phyloP scores from a whole-genome alignment of 2,797 vertebrate species.

The Fratercula arctica region DNA sequence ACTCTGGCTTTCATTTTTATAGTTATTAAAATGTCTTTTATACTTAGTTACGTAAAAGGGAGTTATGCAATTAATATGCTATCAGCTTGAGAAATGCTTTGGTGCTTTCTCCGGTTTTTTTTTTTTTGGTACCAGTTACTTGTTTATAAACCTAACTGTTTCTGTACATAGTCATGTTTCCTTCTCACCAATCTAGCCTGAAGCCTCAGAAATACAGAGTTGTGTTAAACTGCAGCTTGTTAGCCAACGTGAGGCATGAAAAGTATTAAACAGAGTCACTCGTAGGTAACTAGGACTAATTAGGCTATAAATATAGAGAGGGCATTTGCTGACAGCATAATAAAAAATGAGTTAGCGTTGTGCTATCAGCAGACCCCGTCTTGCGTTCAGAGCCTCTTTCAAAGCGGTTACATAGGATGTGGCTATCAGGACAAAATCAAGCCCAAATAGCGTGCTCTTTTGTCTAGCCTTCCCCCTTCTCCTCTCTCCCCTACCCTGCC shows the following conservation, averaged over 20 bases:
- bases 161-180: constrained; percentile 81
- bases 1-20: constrained; percentile 83
- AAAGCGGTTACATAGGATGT: neutral
- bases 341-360: constrained; percentile 57
- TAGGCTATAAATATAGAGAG: constrained; percentile 56
- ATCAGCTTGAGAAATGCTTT: constrained; percentile 83
- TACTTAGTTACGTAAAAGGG: constrained; percentile 83
- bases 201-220: constrained; percentile 67
- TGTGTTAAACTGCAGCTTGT: constrained; percentile 70
- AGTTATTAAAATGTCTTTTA: constrained; percentile 82
- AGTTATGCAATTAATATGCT: constrained; percentile 86
- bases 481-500: neutral
- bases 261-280: constrained; percentile 63
- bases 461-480: neutral
- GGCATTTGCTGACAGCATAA: constrained; percentile 64
- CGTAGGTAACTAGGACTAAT: constrained; percentile 60
- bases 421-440: constrained; percentile 45
- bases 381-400: constrained; percentile 52
- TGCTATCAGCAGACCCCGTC: constrained; percentile 57
- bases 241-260: constrained; percentile 69
- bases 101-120: constrained; percentile 77
- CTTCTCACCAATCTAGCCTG: constrained; percentile 65
- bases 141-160: constrained; percentile 80
- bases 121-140: constrained; percentile 87
- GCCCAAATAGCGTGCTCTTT: neutral